These are phyloP conservation scores for Todiramphus chloris DNA, from an alignment of 2,113 vertebrate species.

Conservation along the genomic window DNA sequence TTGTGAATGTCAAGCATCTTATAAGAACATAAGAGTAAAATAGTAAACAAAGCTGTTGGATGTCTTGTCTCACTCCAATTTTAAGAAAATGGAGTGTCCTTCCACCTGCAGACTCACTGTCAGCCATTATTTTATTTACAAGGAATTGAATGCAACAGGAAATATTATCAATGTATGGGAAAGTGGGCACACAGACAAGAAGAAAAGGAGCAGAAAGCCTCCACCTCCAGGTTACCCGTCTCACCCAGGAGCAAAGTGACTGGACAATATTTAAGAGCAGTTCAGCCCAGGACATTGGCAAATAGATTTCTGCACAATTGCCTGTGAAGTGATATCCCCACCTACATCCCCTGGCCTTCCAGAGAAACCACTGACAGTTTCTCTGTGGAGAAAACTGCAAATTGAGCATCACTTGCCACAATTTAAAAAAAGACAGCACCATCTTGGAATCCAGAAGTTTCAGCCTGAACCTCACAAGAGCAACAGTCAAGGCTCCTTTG, in stretches of 20 bases:
- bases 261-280: background rate
- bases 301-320: background rate
- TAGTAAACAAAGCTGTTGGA: background rate
- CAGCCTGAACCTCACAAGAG: background rate
- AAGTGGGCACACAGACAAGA: background rate
- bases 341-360: background rate
- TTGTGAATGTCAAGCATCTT: background rate
- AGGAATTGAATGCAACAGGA: background rate
- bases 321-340: background rate
- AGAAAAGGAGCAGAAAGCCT: background rate
- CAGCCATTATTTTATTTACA: background rate
- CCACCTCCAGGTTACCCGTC: background rate
- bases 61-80: background rate
- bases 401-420: background rate
- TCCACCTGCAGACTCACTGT: background rate
- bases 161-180: background rate
- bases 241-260: background rate
- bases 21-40: background rate
- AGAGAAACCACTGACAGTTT: background rate
- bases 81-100: background rate
- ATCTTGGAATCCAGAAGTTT: background rate
- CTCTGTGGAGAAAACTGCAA: background rate
- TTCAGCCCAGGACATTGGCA: background rate
- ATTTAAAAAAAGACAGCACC: background rate
- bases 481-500: background rate